Percentiles rank a stretch among this genome's conserved stretches.
Conservation (phyloP, 2,888 invertebrate species). For the Gerosis bhagava region DNA sequence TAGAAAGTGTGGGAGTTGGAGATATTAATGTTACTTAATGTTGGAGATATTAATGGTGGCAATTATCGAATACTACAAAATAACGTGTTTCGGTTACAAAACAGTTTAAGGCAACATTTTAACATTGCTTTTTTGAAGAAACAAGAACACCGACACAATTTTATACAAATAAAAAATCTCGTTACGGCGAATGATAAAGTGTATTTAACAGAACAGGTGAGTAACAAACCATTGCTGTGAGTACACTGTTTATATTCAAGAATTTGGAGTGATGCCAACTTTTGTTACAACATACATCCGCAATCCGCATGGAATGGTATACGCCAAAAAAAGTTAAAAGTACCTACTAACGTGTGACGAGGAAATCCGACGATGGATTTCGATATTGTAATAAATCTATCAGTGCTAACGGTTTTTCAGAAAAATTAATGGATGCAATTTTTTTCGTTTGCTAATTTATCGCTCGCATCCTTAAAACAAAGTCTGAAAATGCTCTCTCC, state of each 20-base stretch:
- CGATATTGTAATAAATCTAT: conserved; percentile 23
- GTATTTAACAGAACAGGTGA: conserved; percentile 9
- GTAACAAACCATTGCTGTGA: conserved; percentile 11
- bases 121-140: no score
- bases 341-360: conserved; percentile 18
- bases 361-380: conserved; percentile 22
- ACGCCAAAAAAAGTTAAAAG: conserved; percentile 24
- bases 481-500: no score
- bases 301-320: conserved; percentile 19
- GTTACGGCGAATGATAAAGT: no score
- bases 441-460: conserved; percentile 18
- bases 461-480: neutral
- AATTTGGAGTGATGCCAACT: conserved; percentile 19
- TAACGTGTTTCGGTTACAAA: no score
- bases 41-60: no score
- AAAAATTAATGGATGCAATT: conserved; percentile 16
- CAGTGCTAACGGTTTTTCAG: conserved; percentile 10
- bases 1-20: no score
- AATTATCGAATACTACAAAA: no score
- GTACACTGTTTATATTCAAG: conserved; percentile 13
- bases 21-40: no score
- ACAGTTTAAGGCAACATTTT: no score
- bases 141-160: no score
- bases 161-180: no score
- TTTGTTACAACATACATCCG: conserved; percentile 21